Evolutionary conservation across 1,140 invertebrate species (phyloP).

Genomic region (Nephila pilipes): DNA sequence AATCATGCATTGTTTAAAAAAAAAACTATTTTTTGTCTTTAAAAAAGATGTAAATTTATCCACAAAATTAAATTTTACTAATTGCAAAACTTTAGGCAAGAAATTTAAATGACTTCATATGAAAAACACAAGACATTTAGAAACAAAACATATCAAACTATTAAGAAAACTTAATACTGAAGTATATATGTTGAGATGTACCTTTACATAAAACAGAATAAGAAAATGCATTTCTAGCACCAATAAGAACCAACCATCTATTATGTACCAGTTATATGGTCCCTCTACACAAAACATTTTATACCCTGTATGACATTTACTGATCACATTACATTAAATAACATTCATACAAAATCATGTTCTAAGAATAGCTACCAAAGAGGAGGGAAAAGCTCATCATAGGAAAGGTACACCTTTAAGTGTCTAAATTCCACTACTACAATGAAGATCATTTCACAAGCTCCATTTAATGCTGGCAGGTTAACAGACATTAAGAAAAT

Average conservation of each 20-base stretch:
- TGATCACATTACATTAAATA: constrained; percentile 39
- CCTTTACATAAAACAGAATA: neutral
- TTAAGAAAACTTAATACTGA: constrained; percentile 10
- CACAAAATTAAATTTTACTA: too few species aligned
- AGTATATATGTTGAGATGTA: neutral
- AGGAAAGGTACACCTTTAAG: constrained; percentile 24
- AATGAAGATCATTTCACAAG: constrained; percentile 21
- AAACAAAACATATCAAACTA: neutral
- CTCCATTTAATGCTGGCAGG: constrained; percentile 36
- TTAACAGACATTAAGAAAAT: constrained; percentile 12
- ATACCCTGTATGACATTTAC: constrained; percentile 49
- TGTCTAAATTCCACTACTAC: constrained; percentile 19
- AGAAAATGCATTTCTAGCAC: constrained; percentile 50
- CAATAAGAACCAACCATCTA: constrained; percentile 12
- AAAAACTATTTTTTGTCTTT: too few species aligned
- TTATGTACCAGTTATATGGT: constrained; percentile 46
- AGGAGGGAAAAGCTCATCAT: constrained; percentile 56
- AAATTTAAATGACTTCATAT: neutral
- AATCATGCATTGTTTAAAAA: too few species aligned
- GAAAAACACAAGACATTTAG: neutral
- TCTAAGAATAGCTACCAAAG: constrained; percentile 44
- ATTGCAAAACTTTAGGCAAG: too few species aligned
- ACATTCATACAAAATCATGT: constrained; percentile 35
- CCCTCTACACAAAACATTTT: constrained; percentile 49
- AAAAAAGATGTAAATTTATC: too few species aligned